Evolutionary conservation across 2,888 invertebrate genomes (phyloP).

Genomic region (Falcaria lacertinaria): DNA sequence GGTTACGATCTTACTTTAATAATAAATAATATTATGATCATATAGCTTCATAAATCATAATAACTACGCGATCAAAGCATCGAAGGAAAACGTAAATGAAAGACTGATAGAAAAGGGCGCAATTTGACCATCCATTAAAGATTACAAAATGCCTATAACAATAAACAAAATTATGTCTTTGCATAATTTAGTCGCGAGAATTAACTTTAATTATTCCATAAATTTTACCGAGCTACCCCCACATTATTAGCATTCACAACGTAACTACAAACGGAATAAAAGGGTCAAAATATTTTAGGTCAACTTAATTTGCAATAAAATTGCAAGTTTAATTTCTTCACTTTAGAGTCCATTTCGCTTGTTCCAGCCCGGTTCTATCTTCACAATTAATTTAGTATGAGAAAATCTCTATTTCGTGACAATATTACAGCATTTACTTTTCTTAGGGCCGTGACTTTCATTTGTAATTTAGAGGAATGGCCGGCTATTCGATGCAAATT

Average conservation of each 20-base stretch:
- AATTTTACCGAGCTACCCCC: conserved; percentile 67
- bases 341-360: conserved; percentile 62
- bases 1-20: no score
- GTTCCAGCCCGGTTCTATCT: conserved; percentile 38
- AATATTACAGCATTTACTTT: conserved; percentile 61
- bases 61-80: background rate
- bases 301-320: conserved; percentile 61
- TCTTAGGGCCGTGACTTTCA: conserved; percentile 42
- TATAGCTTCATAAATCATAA: no score
- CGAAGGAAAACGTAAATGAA: background rate
- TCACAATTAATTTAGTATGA: conserved; percentile 70
- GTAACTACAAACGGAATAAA: conserved; percentile 65
- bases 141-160: conserved; percentile 41
- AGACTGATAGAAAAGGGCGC: background rate
- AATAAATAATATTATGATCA: no score
- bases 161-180: conserved; percentile 46
- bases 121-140: conserved; percentile 15
- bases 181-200: conserved; percentile 54
- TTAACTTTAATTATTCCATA: conserved; percentile 74
- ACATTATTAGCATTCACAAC: conserved; percentile 74
- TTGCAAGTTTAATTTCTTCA: conserved; percentile 60
- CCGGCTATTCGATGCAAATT: conserved; percentile 33
- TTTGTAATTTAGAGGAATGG: conserved; percentile 42
- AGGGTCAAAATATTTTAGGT: conserved; percentile 71
- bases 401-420: conserved; percentile 69